A percentile compares a stretch with the other conserved stretches of the same genome.
These are phyloP conservation scores for Hylia prasina DNA, from an alignment of 2,113 vertebrate species.

Conservation along the genomic window DNA sequence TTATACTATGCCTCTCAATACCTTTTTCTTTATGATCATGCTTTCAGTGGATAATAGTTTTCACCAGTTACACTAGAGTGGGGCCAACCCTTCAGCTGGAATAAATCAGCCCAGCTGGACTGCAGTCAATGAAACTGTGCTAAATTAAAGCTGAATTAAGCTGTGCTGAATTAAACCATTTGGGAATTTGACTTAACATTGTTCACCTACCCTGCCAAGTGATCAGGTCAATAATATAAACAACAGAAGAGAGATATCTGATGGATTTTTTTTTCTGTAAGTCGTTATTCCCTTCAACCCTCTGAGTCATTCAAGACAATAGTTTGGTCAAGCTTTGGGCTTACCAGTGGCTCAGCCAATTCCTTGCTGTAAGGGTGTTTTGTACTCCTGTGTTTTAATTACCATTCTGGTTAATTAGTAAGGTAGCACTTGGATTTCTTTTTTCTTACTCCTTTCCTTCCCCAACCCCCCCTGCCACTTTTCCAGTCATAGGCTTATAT, in stretches of 20 bases:
- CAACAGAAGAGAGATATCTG: neutral
- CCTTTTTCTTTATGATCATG: slow-evolving; percentile 27
- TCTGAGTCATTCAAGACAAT: neutral
- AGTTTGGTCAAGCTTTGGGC: neutral
- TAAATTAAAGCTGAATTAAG: slow-evolving; percentile 55
- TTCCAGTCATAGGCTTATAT: neutral
- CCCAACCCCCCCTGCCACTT: fast-evolving
- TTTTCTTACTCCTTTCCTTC: neutral
- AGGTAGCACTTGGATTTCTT: neutral
- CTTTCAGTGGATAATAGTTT: slow-evolving; percentile 41
- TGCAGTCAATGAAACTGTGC: slow-evolving; percentile 19
- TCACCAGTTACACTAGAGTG: slow-evolving; percentile 41
- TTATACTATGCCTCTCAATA: slow-evolving; percentile 33
- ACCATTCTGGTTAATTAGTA: neutral
- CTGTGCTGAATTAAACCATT: slow-evolving; percentile 34
- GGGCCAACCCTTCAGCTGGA: neutral
- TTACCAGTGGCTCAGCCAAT: neutral
- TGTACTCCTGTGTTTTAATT: neutral
- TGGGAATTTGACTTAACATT: slow-evolving; percentile 11
- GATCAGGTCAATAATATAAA: slow-evolving; percentile 31
- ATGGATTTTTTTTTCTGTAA: neutral
- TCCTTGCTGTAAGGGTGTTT: neutral
- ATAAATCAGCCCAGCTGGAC: slow-evolving; percentile 48
- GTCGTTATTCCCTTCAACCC: neutral
- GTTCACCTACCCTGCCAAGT: neutral